Evolutionary conservation across 2,113 vertebrate genomes (phyloP), one percentile per base, ranked within the genome.

Genomic region (Circaetus gallicus): DNA sequence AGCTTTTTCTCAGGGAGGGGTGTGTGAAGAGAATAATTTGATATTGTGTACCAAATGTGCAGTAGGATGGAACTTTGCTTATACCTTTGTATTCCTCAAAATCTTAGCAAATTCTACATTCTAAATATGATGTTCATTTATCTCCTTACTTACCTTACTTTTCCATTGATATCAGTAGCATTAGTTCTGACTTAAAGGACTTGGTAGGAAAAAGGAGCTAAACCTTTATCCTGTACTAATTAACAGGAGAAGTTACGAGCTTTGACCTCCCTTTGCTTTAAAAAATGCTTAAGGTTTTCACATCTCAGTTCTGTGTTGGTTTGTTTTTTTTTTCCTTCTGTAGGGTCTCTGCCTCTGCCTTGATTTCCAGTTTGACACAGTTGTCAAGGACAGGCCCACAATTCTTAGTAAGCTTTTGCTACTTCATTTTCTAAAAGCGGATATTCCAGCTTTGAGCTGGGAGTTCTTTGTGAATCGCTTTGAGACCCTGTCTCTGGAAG

Each of bases 401-500:
- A 99, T 99, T 95, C 98, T 99, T 90, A 99, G 99, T 98, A 99
- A 99, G 95, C 98, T 99, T 91, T 98, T 99, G 89, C 98, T 99
- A 56, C 98, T 99, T 90, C 99, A 99, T 98, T 99, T 99, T 96
- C 98, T 99, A 67, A 99, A 99, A 97, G 99, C 98, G 90, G 99
- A 99, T 90, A 99, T 99, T 92, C 99, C 99, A 38, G 99, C 99
- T 18, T 98, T 99, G 82, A 99, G 99, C 96, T 99, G 99, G 99
- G 99, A 99, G 97, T 99, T 99, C 95, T 99, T 99, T 95, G 99
- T 99, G 94, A 99, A 99, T 96, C 99, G 99, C 87, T 99, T 99
- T 97, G 99, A 99, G 96, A 99, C 99, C 0, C 97, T 99, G n/a
- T 99, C 99, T 88, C 98, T 99, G 97, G 99, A 99, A 98, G 99